Base-by-base conservation (phyloP, 2,888 invertebrate species). In the Ametastegia equiseti region DNA sequence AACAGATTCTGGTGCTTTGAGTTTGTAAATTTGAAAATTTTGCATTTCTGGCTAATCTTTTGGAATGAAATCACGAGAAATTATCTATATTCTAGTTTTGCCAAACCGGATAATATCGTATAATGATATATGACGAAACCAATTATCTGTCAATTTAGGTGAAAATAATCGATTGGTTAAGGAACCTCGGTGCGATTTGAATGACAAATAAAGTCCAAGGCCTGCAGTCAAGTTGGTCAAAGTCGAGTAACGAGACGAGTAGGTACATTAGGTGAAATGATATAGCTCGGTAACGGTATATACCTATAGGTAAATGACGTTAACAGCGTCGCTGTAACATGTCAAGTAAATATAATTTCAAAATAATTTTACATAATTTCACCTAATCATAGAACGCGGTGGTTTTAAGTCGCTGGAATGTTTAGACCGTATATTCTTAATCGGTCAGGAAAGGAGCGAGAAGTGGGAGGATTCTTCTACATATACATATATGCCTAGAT, bases 331-430 rank as follows among this genome's bases (percentile, higher is more conserved):
- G 39, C 77, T 73, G 57, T 27, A 60, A 45, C 78, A 23, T 57
- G 60, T 78, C 78, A 78, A 78, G 42, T 78, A 45, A 78, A 57
- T 57, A 78, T 63, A 33, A 60, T 78, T 78, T 78, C 78, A 57
- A 54, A 78, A 75, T 54, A 75, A 60, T 63, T 78, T 78, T 60
- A 78, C 78, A 78, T 78, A 78, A 78, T 78, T 78, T 78, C 39
- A 78, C 63, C 78, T 27, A 78, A 78, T 78, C 78, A 63, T 45
- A 63, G 33, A 36, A 23, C 50, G 45, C 13, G 42, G n/a, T 15
- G 13, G 19, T 30, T 7, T 50, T 15, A 30, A 27, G 11, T 1
- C 50, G 30, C n/a, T n/a, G 73, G 47, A 73, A 73, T 73, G 30
- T 73, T 50, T 33, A 30, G 33, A 50, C 33, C 73, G 73, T 73